Percentiles rank a stretch among this genome's conserved stretches.
phyloP scores from a whole-genome alignment of 2,888 invertebrate genomes.

The Eristalis tenax region DNA sequence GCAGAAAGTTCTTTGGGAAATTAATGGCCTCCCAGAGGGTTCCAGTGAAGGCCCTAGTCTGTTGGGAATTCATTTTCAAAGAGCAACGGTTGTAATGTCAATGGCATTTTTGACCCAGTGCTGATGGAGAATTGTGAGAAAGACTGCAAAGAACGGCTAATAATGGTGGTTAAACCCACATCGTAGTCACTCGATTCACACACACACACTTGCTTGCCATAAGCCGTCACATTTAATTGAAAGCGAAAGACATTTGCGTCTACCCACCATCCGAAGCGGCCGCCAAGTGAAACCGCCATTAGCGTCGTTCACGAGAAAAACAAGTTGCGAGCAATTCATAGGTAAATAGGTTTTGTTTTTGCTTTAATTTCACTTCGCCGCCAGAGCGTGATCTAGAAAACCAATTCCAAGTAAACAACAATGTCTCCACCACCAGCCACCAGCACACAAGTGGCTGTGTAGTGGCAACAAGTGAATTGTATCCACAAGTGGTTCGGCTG shows the following conservation, averaged over 20 bases:
- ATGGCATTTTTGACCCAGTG: too few relatives aligned
- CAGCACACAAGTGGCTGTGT: too few relatives aligned
- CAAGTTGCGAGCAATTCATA: not conserved
- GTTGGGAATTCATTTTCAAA: too few relatives aligned
- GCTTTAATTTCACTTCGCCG: constrained; percentile 14
- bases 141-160: not conserved
- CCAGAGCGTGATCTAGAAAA: constrained; percentile 11
- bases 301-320: constrained; percentile 8
- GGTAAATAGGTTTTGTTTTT: not conserved
- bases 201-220: not conserved
- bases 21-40: not conserved
- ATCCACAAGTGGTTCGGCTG: not conserved
- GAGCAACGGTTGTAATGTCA: too few relatives aligned
- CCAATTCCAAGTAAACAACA: not conserved
- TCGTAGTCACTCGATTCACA: not conserved
- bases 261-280: not conserved
- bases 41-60: too few relatives aligned
- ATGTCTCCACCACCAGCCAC: not conserved
- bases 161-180: not conserved
- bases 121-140: not conserved
- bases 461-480: constrained; percentile 5
- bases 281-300: not conserved
- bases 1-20: not conserved
- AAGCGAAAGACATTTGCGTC: not conserved
- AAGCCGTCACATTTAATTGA: not conserved